Evolutionary conservation across 2,797 vertebrate genomes (phyloP).

Genomic region (Danio tinwini): DNA sequence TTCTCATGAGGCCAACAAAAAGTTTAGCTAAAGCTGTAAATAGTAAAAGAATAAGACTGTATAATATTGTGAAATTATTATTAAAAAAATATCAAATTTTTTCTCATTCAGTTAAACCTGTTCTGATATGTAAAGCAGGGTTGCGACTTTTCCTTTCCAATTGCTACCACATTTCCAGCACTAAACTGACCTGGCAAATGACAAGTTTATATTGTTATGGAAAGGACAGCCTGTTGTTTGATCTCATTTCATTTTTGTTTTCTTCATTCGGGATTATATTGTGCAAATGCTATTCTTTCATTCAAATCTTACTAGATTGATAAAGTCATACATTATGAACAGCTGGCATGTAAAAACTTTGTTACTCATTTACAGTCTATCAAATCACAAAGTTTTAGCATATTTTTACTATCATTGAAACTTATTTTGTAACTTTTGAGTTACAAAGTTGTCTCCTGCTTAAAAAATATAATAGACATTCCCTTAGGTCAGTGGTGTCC

Average conservation of each 20-base stretch:
- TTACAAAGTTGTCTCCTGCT: too few species aligned
- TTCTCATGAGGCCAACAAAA: too few species aligned
- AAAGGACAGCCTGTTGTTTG: not conserved
- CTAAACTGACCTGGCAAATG: not conserved
- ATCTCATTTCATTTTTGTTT: not conserved
- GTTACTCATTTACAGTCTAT: too few species aligned
- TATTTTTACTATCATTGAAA: too few species aligned
- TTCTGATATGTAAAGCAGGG: not conserved
- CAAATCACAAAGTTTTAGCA: too few species aligned
- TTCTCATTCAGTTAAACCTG: not conserved
- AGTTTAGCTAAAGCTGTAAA: too few species aligned
- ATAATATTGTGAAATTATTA: not conserved
- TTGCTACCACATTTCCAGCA: conserved; percentile 10
- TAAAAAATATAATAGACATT: too few species aligned
- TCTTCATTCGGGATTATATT: not conserved
- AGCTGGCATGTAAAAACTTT: too few species aligned
- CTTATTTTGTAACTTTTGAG: too few species aligned
- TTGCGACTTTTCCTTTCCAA: not conserved
- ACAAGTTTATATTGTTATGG: not conserved
- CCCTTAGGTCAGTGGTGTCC: too few species aligned
- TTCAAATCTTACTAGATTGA: conserved; percentile 5
- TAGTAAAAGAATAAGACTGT: not conserved
- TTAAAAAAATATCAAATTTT: not conserved
- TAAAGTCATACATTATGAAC: not conserved
- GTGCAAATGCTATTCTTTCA: not conserved